Conservation (phyloP, 2,888 invertebrate genomes). For the Athrips mouffetella region DNA sequence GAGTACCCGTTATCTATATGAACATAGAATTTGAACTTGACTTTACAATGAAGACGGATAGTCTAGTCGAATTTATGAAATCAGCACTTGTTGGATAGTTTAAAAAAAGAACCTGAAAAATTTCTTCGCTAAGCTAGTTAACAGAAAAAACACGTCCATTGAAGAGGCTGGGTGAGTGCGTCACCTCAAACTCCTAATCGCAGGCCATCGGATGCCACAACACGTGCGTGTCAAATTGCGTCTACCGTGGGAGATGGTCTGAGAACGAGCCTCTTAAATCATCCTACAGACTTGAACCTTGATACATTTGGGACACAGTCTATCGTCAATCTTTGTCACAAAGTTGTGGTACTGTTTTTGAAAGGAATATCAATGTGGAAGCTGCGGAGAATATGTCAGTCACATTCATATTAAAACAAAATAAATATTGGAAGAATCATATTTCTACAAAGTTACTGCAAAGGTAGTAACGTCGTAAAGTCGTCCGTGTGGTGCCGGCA, state of each 20-base stretch:
- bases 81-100: no score
- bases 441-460: no score
- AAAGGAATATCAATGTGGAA: not conserved
- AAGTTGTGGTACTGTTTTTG: not conserved
- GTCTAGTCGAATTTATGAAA: not conserved
- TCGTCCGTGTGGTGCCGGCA: no score
- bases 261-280: conserved; percentile 32
- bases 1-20: conserved; percentile 2
- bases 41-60: not conserved
- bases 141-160: conserved; percentile 69
- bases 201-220: conserved; percentile 68
- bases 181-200: conserved; percentile 58
- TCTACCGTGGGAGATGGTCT: conserved; percentile 71
- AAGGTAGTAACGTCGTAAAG: no score
- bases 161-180: conserved; percentile 49
- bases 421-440: not conserved
- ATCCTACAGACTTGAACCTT: conserved; percentile 9
- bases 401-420: not conserved
- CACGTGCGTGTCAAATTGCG: conserved; percentile 73
- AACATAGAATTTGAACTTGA: not conserved
- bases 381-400: not conserved
- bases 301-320: conserved; percentile 5
- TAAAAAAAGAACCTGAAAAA: conserved; percentile 18
- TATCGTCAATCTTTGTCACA: not conserved
- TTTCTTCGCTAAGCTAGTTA: conserved; percentile 49